A percentile compares a stretch with the other conserved stretches of the same genome.
Conservation (phyloP, 2,113 vertebrate species). For the Eurypyga helias region DNA sequence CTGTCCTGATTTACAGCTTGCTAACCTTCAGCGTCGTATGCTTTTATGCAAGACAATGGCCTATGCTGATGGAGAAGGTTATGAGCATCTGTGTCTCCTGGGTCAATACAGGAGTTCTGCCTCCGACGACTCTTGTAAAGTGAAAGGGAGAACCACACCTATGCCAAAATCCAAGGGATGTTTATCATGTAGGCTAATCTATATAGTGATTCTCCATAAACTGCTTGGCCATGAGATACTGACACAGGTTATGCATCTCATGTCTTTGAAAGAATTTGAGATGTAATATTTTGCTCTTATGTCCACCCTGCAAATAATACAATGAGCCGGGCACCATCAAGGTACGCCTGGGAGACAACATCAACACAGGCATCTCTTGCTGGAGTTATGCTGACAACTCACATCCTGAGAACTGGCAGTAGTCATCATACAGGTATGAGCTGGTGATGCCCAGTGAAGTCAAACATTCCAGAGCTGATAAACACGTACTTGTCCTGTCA, state of each 20-base stretch:
- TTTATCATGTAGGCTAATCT: no score
- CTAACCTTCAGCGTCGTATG: neutral
- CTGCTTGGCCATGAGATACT: neutral
- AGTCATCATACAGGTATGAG: neutral
- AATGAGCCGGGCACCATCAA: neutral
- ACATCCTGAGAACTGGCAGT: neutral
- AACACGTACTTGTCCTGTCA: neutral
- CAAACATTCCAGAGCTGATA: fast-evolving
- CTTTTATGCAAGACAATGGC: neutral
- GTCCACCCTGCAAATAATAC: neutral
- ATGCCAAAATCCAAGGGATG: neutral
- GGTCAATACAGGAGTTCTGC: neutral
- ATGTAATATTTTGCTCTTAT: neutral
- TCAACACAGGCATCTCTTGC: neutral
- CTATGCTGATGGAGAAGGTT: neutral
- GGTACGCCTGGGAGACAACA: neutral
- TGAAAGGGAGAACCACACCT: neutral
- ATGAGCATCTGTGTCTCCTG: neutral
- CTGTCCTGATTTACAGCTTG: neutral
- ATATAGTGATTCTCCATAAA: fast-evolving
- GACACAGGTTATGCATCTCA: neutral
- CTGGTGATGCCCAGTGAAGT: neutral
- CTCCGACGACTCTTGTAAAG: neutral
- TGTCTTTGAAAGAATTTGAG: neutral
- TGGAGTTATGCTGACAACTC: neutral